phyloP scores from a whole-genome alignment of 1,140 invertebrate species.

The Drosophila lacteicornis region DNA sequence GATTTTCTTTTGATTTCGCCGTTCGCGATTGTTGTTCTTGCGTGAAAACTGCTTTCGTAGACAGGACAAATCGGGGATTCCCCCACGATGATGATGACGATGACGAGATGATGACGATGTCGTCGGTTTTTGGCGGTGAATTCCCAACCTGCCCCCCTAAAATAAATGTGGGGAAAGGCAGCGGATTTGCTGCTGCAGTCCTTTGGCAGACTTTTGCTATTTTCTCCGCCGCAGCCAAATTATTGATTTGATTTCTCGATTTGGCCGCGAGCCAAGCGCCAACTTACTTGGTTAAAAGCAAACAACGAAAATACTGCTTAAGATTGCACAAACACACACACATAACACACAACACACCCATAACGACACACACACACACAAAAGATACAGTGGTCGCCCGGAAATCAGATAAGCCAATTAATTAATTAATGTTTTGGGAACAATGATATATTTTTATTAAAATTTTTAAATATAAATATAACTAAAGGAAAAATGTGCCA shows the following conservation, averaged over 20 bases:
- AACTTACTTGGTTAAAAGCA: conserved; percentile 58
- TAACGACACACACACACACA: conserved; percentile 2
- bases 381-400: conserved; percentile 9
- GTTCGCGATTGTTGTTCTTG: conserved; percentile 47
- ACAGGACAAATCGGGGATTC: conserved; percentile 74
- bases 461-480: not conserved
- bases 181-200: conserved; percentile 16
- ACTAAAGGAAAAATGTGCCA: not conserved
- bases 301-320: conserved; percentile 62
- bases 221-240: conserved; percentile 45
- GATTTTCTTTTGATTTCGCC: conserved; percentile 69
- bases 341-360: not conserved
- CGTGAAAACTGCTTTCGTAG: conserved; percentile 51
- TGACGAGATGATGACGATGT: conserved; percentile 38
- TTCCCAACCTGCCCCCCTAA: not conserved
- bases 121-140: conserved; percentile 31
- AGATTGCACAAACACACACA: conserved; percentile 45
- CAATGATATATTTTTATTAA: no score
- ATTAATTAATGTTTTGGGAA: not conserved
- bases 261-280: conserved; percentile 70
- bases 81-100: conserved; percentile 36
- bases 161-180: not conserved
- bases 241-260: conserved; percentile 72
- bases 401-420: not conserved
- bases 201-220: conserved; percentile 21